Evolutionary conservation across 2,797 vertebrate genomes (phyloP).

Genomic region (Tadarida brasiliensis): DNA sequence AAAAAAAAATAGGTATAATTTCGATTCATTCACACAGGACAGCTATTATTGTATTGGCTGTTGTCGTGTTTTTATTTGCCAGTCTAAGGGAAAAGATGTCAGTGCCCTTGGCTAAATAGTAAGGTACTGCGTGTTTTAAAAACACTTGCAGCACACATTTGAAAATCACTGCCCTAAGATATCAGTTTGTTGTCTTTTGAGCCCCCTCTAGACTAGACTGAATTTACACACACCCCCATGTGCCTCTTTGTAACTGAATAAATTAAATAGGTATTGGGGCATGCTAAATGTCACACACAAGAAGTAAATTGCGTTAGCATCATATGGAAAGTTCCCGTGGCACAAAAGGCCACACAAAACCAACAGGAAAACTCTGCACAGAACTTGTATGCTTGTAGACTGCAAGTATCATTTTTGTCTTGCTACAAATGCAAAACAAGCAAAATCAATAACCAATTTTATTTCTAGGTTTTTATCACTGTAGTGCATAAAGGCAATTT

Average conservation of each 20-base stretch:
- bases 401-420: constrained; percentile 63
- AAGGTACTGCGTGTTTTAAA: too few relatives aligned
- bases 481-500: constrained; percentile 83
- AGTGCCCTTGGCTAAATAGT: too few relatives aligned
- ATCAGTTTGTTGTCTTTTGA: background rate
- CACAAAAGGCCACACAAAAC: constrained; percentile 26
- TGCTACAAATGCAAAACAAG: constrained; percentile 81
- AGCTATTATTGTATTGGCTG: background rate
- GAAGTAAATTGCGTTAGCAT: background rate
- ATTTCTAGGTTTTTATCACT: constrained; percentile 84
- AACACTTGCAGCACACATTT: background rate
- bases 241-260: background rate
- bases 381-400: background rate
- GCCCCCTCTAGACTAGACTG: background rate
- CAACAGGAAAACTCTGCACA: background rate
- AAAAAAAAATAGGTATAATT: background rate
- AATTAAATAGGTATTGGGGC: background rate
- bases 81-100: too few relatives aligned
- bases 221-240: background rate
- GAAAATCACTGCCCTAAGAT: background rate
- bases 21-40: background rate
- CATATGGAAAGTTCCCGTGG: background rate
- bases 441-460: constrained; percentile 87
- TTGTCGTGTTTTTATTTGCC: background rate
- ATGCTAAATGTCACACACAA: background rate